A percentile compares a stretch with the other conserved stretches of the same genome.
These are phyloP conservation scores for Cyaniris semiargus DNA, from an alignment of 2,888 invertebrate genomes.

Conservation along the genomic window DNA sequence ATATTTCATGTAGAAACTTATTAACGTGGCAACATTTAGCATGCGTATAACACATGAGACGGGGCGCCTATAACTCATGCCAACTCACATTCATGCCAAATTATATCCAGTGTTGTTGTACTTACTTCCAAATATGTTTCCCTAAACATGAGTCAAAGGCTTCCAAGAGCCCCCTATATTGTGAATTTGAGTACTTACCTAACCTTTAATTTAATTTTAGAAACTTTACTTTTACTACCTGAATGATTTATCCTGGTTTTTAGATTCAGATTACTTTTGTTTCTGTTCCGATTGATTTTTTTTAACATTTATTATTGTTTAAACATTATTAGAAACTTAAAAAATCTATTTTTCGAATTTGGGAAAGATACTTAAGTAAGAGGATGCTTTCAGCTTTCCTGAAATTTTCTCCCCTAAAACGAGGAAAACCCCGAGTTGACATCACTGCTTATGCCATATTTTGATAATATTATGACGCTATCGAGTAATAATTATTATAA, in stretches of 20 bases:
- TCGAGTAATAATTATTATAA: constrained; percentile 6
- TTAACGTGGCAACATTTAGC: constrained; percentile 48
- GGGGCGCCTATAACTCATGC: constrained; percentile 15
- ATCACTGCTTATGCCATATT: background rate
- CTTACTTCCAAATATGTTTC: background rate
- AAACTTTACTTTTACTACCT: no score
- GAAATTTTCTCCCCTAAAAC: background rate
- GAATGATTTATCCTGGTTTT: no score
- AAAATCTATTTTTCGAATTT: no score
- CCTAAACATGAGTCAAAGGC: background rate
- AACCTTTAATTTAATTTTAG: no score
- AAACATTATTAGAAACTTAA: no score
- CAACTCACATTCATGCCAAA: background rate
- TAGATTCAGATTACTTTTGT: no score
- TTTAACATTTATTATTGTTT: no score
- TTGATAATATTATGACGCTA: background rate
- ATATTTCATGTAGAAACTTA: constrained; percentile 52
- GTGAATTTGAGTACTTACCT: no score
- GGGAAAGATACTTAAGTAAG: no score
- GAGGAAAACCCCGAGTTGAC: background rate
- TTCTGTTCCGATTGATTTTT: no score
- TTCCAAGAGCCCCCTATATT: background rate
- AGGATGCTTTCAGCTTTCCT: no score
- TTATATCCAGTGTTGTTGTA: background rate
- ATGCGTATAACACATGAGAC: constrained; percentile 33